A percentile compares a stretch with the other conserved stretches of the same genome.
These are phyloP conservation scores for Cactoblastis cactorum DNA, from an alignment of 2,888 invertebrate species.

Conservation along the genomic window DNA sequence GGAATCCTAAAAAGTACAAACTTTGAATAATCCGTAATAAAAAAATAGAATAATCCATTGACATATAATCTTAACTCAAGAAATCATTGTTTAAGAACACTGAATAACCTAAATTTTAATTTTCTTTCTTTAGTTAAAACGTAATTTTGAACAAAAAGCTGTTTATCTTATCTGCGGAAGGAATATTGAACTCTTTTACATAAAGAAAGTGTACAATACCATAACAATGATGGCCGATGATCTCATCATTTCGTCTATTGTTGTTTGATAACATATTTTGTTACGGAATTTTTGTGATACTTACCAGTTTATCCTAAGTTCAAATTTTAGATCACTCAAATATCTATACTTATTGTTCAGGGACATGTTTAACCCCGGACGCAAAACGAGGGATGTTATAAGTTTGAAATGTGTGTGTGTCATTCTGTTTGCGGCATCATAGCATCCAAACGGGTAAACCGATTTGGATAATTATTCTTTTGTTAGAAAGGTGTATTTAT, in stretches of 20 bases:
- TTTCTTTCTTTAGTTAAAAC: not conserved
- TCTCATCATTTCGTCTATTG: not conserved
- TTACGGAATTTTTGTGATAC: not conserved
- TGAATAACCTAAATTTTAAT: not conserved
- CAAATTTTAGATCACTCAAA: not conserved
- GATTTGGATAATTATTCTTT: no score
- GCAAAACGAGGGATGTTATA: no score
- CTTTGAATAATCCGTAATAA: no score
- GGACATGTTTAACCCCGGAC: no score
- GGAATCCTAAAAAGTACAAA: no score
- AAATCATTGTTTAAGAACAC: not conserved
- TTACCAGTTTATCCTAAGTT: no score
- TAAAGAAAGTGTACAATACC: not conserved
- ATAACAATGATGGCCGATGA: not conserved
- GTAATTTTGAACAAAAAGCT: slow-evolving; percentile 2
- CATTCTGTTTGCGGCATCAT: no score
- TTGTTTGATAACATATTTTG: not conserved
- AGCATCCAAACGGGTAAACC: no score
- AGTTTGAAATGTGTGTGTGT: no score
- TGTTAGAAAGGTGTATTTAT: no score
- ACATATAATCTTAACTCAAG: not conserved
- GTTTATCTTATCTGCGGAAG: slow-evolving; percentile 1
- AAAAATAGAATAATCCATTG: not conserved
- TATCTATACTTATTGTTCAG: not conserved
- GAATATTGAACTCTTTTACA: not conserved